Evolutionary conservation across 2,888 invertebrate species (phyloP).

Genomic region (Helobdella robusta): DNA sequence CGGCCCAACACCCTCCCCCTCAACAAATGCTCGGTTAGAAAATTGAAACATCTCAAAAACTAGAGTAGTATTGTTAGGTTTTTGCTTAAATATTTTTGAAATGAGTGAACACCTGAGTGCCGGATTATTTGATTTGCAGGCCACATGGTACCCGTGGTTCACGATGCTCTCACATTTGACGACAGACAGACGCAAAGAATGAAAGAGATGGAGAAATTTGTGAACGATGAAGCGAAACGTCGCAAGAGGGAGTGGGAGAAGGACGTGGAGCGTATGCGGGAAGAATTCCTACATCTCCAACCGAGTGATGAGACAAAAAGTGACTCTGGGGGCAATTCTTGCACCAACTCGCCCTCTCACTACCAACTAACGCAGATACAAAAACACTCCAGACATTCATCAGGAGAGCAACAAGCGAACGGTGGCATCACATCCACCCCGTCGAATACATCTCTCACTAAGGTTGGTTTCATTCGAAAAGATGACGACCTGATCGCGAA

Average conservation of each 20-base stretch:
- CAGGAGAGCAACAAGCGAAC: conserved; percentile 6
- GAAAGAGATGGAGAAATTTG: conserved; percentile 21
- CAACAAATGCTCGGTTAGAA: too few relatives aligned
- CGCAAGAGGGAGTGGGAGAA: conserved; percentile 24
- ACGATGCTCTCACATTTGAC: conserved; percentile 24
- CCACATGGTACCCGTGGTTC: conserved; percentile 19
- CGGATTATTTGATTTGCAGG: too few relatives aligned
- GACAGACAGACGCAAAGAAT: conserved; percentile 16
- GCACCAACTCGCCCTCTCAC: conserved; percentile 29
- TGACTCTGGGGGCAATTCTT: conserved; percentile 31
- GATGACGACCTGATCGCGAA: conserved; percentile 27
- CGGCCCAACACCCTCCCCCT: too few relatives aligned
- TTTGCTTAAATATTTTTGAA: too few relatives aligned
- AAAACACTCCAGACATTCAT: neutral
- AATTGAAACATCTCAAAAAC: too few relatives aligned
- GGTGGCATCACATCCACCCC: neutral
- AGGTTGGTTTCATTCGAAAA: neutral
- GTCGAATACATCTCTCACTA: neutral
- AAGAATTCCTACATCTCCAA: conserved; percentile 35
- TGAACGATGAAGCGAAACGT: conserved; percentile 13
- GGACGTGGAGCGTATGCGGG: conserved; percentile 34
- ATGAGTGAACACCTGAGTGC: too few relatives aligned
- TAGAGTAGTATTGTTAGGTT: too few relatives aligned
- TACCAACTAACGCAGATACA: neutral
- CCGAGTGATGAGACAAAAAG: conserved; percentile 32